A percentile compares a stretch with the other conserved stretches of the same genome.
phyloP scores from a whole-genome alignment of 2,888 invertebrate genomes.

The Amiota mariae region DNA sequence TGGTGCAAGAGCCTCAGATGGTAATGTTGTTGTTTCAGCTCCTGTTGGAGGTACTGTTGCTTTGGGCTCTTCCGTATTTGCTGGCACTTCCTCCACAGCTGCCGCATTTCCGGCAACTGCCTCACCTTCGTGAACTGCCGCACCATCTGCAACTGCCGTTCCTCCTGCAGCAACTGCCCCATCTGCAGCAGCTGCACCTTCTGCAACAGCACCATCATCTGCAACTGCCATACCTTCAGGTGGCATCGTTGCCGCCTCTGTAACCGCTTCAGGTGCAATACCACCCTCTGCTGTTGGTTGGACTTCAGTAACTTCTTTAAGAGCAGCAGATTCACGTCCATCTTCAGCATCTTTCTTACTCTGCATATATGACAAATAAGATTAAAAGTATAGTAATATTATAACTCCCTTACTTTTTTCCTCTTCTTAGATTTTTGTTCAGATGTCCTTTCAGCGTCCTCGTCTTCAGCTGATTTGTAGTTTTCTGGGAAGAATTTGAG shows the following conservation, averaged over 20 bases:
- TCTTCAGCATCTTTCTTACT: background rate
- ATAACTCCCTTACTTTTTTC: slow-evolving; percentile 67
- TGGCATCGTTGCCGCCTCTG: background rate
- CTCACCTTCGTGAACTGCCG: background rate
- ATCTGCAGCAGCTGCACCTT: background rate
- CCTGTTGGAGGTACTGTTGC: slow-evolving; percentile 14
- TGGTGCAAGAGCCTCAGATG: slow-evolving; percentile 30
- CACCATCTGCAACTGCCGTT: background rate
- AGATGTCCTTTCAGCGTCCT: slow-evolving; percentile 36
- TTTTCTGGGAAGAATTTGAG: slow-evolving; percentile 80
- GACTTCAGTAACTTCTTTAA: background rate
- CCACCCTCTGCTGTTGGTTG: background rate
- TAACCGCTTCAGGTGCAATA: background rate
- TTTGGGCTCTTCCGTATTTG: background rate
- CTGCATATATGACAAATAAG: background rate
- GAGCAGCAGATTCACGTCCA: background rate
- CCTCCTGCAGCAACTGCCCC: background rate
- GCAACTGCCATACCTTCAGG: slow-evolving; percentile 8
- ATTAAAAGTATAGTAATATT: background rate
- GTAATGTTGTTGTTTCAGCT: slow-evolving; percentile 6
- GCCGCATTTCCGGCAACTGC: background rate
- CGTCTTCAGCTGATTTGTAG: slow-evolving; percentile 74
- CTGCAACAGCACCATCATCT: background rate
- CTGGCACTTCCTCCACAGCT: background rate
- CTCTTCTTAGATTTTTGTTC: slow-evolving; percentile 73